A percentile compares a stretch with the other conserved stretches of the same genome.
phyloP scores from a whole-genome alignment of 2,888 invertebrate species.

The Cynaeus angustus region DNA sequence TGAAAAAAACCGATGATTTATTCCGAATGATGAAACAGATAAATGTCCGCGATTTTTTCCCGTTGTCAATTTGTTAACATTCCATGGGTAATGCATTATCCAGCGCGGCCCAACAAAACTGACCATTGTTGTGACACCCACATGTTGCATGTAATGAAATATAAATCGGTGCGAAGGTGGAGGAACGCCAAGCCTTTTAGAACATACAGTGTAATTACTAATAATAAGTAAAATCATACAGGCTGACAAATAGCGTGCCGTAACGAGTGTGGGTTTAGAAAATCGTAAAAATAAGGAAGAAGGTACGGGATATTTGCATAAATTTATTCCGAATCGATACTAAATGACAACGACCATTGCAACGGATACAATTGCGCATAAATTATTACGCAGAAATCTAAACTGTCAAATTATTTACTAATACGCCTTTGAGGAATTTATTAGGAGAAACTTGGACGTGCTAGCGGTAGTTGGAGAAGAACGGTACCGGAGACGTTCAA shows the following conservation, averaged over 20 bases:
- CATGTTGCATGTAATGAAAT: slow-evolving; percentile 62
- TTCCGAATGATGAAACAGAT: slow-evolving; percentile 16
- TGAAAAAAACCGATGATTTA: slow-evolving; percentile 5
- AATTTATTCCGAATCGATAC: slow-evolving; percentile 45
- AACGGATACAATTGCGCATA: slow-evolving; percentile 43
- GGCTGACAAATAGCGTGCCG: slow-evolving; percentile 45
- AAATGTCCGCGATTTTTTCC: slow-evolving; percentile 23
- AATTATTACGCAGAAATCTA: slow-evolving; percentile 34
- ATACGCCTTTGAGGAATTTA: slow-evolving; percentile 46
- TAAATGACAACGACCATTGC: slow-evolving; percentile 45
- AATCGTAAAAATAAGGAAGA: slow-evolving; percentile 47
- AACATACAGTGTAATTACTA: slow-evolving; percentile 58
- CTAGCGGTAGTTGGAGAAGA: slow-evolving; percentile 27
- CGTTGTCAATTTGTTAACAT: slow-evolving; percentile 39
- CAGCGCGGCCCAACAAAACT: slow-evolving; percentile 59
- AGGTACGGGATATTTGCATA: slow-evolving; percentile 35
- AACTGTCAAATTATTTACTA: slow-evolving; percentile 49
- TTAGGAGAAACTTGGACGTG: slow-evolving; percentile 44
- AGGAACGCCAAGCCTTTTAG: slow-evolving; percentile 64
- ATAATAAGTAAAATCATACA: slow-evolving; percentile 55
- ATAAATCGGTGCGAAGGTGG: slow-evolving; percentile 67
- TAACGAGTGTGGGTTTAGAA: slow-evolving; percentile 58
- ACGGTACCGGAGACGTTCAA: slow-evolving; percentile 32
- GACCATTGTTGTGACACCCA: slow-evolving; percentile 69
- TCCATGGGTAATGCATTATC: slow-evolving; percentile 29